These are phyloP conservation scores for Gadopsis bispinosus DNA, from an alignment of 2,797 vertebrate species.

Conservation along the genomic window DNA sequence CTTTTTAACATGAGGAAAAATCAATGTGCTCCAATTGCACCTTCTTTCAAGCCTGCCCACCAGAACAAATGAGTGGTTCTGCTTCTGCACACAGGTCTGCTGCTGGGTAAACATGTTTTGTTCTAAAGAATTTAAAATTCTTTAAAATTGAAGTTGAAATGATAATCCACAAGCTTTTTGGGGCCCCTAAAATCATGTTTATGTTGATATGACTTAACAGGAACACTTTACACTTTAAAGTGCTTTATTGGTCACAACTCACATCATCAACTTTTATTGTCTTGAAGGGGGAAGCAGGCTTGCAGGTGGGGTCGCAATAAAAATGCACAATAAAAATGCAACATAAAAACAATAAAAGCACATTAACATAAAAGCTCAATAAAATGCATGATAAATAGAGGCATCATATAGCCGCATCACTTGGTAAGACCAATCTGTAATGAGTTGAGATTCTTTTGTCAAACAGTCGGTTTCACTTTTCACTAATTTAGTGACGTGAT, in stretches of 20 bases:
- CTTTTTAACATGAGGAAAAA: conserved; percentile 77
- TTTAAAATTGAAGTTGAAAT: neutral
- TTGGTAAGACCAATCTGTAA: conserved; percentile 22
- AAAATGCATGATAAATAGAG: conserved; percentile 46
- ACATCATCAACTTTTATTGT: conserved; percentile 68
- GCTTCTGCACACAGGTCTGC: neutral
- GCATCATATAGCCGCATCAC: conserved; percentile 20
- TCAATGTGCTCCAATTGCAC: conserved; percentile 73
- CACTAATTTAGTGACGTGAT: neutral
- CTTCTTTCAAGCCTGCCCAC: conserved; percentile 47
- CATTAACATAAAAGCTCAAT: conserved; percentile 50
- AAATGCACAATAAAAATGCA: conserved; percentile 57
- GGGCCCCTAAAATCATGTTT: conserved; percentile 4
- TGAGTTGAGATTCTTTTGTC: neutral
- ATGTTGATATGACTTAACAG: conserved; percentile 31
- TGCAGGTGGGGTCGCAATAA: conserved; percentile 53
- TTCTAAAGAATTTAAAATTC: neutral
- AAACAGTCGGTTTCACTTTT: neutral
- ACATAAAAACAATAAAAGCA: conserved; percentile 62
- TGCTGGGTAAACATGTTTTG: conserved; percentile 3
- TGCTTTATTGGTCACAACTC: conserved; percentile 56
- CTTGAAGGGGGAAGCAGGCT: conserved; percentile 45
- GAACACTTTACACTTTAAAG: conserved; percentile 51
- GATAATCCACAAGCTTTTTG: conserved; percentile 12
- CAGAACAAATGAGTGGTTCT: conserved; percentile 28